Conservation (phyloP, 2,797 vertebrate species). For the Trachops cirrhosus region DNA sequence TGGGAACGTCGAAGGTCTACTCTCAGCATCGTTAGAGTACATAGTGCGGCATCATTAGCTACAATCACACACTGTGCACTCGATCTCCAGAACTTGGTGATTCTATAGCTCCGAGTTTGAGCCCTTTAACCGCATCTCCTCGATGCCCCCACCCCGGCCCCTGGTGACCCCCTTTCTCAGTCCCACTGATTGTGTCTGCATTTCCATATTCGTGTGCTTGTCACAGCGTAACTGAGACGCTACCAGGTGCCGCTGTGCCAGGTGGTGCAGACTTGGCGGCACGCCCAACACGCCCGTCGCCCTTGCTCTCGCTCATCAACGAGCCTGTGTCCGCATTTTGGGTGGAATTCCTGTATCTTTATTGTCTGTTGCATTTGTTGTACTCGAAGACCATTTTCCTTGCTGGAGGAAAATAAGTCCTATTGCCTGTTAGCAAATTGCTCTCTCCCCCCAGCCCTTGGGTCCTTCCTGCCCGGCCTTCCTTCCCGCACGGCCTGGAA, state of each 20-base stretch:
- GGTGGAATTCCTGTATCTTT: neutral
- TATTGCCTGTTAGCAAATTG: neutral
- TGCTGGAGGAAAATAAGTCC: neutral
- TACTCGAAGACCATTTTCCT: neutral
- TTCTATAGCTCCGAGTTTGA: neutral
- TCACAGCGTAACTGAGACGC: neutral
- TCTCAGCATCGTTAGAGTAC: neutral
- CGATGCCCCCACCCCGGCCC: rapidly evolving
- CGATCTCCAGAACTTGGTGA: neutral
- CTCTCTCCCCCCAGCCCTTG: neutral
- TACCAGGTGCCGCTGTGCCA: rapidly evolving
- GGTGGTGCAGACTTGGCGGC: neutral
- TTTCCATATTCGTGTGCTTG: neutral
- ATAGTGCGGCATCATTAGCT: neutral
- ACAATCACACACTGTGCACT: neutral
- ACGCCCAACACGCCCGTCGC: neutral
- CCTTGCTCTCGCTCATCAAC: neutral
- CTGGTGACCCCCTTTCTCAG: neutral
- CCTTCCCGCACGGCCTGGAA: neutral
- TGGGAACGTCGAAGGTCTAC: neutral
- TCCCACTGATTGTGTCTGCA: neutral
- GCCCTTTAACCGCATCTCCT: neutral
- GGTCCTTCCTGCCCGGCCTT: neutral
- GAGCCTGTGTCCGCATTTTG: neutral
- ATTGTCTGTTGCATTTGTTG: neutral